Evolutionary conservation across 2,113 vertebrate species (phyloP), one percentile per base, ranked within the genome.

Genomic region (Oryzias melastigma): DNA sequence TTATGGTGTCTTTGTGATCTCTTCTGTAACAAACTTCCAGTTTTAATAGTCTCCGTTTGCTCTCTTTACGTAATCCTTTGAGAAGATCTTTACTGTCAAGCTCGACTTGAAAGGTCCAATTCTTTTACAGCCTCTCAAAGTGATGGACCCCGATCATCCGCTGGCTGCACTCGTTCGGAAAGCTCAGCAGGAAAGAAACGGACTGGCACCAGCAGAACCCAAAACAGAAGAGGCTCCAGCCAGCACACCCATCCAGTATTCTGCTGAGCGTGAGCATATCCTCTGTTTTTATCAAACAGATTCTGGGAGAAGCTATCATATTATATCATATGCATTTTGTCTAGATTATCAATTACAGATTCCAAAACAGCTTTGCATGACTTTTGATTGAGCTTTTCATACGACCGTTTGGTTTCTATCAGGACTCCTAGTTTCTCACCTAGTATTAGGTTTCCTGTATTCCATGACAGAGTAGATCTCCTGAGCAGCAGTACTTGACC

Each of bases 141-240:
- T 98, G 5, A 95, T 99, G 68, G 97, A 99, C 67, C 97, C 97
- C 0, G 96, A 98, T 87, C 97, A 98, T 63, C 97, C 97, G 0
- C 87, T 99, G 22, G 96, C 96, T 43, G 95, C 88, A 0, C 92
- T 99, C 45, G 94, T 98, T 51, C 92, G 93, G 19, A 98, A 95
- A 90, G 94, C 94, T 0, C 88, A 91, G 46, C 92, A 90, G 20
- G 95, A 98, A 76, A 94, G 93, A 71, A 96, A 94, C 45, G 94
- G 91, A 5, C 84, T 91, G 0, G 69, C 68, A 3, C 18, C 79
- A 20, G 69, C 91, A 0, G 87, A 84, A 4, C 4, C 91, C 0
- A 72, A 88, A 0, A 85, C 88, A n/a, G 77, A 90, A 4, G 76
- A 92, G 29, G 54, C 75, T 14, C 56, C 84, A 41, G 52, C 82